Evolutionary conservation across 2,888 invertebrate genomes (phyloP).

Genomic region (Campaea margaritaria): DNA sequence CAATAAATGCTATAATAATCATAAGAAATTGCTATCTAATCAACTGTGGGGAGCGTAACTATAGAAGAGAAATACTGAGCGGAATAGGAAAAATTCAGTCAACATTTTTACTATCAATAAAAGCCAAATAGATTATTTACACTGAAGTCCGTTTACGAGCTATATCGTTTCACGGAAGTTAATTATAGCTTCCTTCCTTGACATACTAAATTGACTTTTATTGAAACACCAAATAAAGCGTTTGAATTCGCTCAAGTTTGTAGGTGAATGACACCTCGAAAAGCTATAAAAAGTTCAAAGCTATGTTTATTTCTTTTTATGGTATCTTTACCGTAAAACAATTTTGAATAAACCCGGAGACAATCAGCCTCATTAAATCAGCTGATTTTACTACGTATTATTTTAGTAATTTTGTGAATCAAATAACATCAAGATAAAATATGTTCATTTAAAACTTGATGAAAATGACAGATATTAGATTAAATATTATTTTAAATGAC

Average conservation of each 20-base stretch:
- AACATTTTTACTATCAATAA: slow-evolving; percentile 56
- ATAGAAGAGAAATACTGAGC: slow-evolving; percentile 1
- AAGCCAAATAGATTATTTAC: slow-evolving; percentile 52
- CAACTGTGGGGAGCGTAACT: neutral
- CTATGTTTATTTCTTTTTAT: neutral
- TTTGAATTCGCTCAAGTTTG: slow-evolving; percentile 38
- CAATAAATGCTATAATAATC: slow-evolving; percentile 2
- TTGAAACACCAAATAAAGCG: slow-evolving; percentile 41
- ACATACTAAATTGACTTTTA: slow-evolving; percentile 48
- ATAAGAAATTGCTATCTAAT: neutral
- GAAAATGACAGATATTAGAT: too few relatives aligned
- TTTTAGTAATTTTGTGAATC: too few relatives aligned
- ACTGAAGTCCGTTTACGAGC: slow-evolving; percentile 52
- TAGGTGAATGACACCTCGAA: slow-evolving; percentile 2
- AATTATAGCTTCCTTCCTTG: slow-evolving; percentile 57
- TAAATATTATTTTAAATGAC: too few relatives aligned
- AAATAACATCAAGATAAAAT: too few relatives aligned
- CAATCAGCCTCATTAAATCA: too few relatives aligned
- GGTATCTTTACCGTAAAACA: neutral
- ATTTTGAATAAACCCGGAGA: too few relatives aligned
- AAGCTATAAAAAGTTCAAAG: neutral
- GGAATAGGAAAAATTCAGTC: slow-evolving; percentile 45
- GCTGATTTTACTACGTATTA: neutral
- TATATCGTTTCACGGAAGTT: slow-evolving; percentile 51
- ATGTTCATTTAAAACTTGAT: too few relatives aligned